Evolutionary conservation across 2,888 invertebrate genomes (phyloP).

Genomic region (Formica aserva): DNA sequence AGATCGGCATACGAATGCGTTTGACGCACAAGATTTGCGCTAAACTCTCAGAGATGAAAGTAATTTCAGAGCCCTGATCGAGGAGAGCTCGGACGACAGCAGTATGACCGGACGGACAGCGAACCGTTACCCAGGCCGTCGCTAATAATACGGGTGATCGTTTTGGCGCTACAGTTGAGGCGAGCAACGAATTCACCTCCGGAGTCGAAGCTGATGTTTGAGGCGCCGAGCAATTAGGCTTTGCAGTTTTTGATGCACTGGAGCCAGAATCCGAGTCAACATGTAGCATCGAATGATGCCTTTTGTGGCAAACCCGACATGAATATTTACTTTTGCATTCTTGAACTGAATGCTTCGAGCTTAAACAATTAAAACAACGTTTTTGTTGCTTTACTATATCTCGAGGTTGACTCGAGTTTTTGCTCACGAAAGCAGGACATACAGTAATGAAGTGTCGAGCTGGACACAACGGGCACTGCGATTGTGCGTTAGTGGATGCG

Average conservation of each 20-base stretch:
- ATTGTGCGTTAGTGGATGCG: background rate
- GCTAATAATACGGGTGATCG: too few relatives aligned
- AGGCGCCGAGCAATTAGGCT: background rate
- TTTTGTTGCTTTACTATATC: background rate
- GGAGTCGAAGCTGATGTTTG: background rate
- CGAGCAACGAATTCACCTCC: background rate
- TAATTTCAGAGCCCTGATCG: constrained; percentile 24
- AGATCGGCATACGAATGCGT: background rate
- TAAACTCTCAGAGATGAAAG: background rate
- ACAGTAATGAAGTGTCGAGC: background rate
- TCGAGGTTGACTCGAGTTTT: background rate
- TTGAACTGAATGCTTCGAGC: background rate
- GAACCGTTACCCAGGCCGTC: too few relatives aligned
- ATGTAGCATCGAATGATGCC: background rate
- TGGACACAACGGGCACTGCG: background rate
- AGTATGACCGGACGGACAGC: background rate
- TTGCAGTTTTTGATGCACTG: background rate
- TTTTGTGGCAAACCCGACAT: background rate
- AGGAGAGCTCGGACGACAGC: background rate
- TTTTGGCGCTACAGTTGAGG: background rate
- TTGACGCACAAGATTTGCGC: background rate
- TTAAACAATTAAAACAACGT: background rate
- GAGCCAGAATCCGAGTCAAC: background rate
- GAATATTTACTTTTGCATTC: background rate
- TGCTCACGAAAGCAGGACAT: background rate